Evolutionary conservation across 2,113 vertebrate species (phyloP), one percentile per base, ranked within the genome.

Genomic region (Xyrauchen texanus): DNA sequence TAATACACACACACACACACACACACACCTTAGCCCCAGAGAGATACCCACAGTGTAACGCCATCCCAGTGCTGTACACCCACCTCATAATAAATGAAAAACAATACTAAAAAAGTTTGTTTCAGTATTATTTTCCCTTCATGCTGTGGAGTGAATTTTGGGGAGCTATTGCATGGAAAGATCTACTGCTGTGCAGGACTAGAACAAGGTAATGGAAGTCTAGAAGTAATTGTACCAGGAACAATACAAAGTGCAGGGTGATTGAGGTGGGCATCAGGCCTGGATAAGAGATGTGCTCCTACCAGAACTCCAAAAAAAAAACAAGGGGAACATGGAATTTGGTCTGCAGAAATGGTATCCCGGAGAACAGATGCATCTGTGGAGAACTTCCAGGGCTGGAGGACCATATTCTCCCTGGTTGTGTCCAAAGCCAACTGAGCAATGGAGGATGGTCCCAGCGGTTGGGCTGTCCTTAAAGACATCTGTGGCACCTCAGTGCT

Each of bases 401-500:
- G 8, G 51, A 68, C 70, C 66, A 76, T 53, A 69, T 16, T 58
- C 45, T 82, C 80, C 78, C 81, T 46, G 71, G 83, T 80, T 70
- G 76, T 55, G 62, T 84, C 77, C 21, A 63, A n/a, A 51, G 58
- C 58, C 67, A 64, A 44, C 45, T 68, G 21, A 73, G n/a, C n/a
- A 58, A 45, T 61, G 71, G 13, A 34, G 42, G 71, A 13, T 58
- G 12, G 45, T 74, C 58, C 21, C 15, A 76, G 81, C 82, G 3
- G 70, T 68, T 34, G 21, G 21, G 21, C 21, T 34, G 21, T 34
- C 21, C 21, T 34, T 3, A 34, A 34, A 34, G 21, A 34, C 21
- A 34, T 34, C 21, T 34, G 21, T 34, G 21, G 3, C 21, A 34
- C 21, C 81, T 96, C 93, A 97, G 86, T 94, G 94, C 90, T 91